Conservation (phyloP, 2,113 vertebrate genomes). For the Hemiprocne comata region DNA sequence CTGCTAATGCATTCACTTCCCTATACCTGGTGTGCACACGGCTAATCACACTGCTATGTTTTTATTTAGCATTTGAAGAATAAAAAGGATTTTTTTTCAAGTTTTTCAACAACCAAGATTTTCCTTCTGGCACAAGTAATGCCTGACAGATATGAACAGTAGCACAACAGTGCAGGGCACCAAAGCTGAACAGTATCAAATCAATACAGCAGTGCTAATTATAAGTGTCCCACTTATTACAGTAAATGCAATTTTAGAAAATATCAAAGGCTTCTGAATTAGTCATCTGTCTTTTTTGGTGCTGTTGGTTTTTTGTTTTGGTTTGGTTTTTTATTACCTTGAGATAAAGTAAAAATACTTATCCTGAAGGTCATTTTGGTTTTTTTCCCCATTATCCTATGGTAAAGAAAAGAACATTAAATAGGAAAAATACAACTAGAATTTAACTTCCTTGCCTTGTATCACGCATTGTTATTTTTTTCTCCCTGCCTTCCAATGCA, state of each 20-base stretch:
- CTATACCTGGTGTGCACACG: fast-evolving
- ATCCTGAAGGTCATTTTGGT: not conserved
- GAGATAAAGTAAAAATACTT: conserved; percentile 14
- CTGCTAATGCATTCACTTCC: not conserved
- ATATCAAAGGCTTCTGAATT: not conserved
- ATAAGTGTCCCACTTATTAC: not conserved
- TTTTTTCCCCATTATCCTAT: not conserved
- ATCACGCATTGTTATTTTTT: not conserved
- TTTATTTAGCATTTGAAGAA: not conserved
- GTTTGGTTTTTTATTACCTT: not conserved
- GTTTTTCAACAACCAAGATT: not conserved
- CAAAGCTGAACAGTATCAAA: not conserved
- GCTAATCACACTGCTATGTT: not conserved
- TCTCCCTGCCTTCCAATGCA: not conserved
- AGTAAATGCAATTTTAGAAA: not conserved
- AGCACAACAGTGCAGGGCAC: not conserved
- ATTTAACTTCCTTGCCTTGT: not conserved
- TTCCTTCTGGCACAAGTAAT: not conserved
- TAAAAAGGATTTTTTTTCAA: not conserved
- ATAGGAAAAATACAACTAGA: not conserved
- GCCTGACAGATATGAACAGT: not conserved
- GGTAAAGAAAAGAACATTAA: not conserved
- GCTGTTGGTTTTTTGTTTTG: not conserved
- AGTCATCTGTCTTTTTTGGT: not conserved
- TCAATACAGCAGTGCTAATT: not conserved